Evolutionary conservation across 2,113 vertebrate genomes (phyloP).

Genomic region (Eptesicus fuscus): DNA sequence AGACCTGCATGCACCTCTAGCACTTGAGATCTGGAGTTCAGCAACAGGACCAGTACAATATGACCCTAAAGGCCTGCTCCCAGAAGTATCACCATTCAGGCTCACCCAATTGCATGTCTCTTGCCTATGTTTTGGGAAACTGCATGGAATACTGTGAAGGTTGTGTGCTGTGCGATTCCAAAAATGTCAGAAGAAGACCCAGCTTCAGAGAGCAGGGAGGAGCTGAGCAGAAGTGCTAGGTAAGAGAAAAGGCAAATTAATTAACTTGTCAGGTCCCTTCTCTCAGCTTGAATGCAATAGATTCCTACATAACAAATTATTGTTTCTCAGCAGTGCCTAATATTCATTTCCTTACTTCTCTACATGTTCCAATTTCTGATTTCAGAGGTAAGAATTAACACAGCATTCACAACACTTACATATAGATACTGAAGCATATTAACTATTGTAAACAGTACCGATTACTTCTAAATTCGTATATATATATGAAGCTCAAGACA

Average conservation of each 20-base stretch:
- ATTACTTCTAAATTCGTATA: background rate
- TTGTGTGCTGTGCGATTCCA: rapidly evolving
- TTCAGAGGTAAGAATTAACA: conserved; percentile 36
- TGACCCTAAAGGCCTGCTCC: background rate
- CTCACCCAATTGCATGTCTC: background rate
- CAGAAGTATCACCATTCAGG: background rate
- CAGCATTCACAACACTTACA: background rate
- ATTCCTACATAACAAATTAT: conserved; percentile 3
- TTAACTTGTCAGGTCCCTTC: conserved; percentile 27
- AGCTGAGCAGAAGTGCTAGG: background rate
- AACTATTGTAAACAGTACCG: background rate
- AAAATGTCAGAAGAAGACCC: background rate
- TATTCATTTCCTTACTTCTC: conserved; percentile 1
- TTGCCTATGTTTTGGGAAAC: background rate
- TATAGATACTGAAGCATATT: background rate
- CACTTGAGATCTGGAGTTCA: background rate
- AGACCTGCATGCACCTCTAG: background rate
- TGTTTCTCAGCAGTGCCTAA: conserved; percentile 34
- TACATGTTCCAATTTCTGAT: conserved; percentile 5
- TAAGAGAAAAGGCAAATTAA: conserved; percentile 38
- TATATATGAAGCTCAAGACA: background rate
- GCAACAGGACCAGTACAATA: background rate
- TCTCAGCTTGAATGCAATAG: conserved; percentile 1
- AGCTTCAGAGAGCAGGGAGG: background rate
- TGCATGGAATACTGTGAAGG: rapidly evolving